phyloP scores from a whole-genome alignment of 2,113 vertebrate species.

The Irena cyanogastra region DNA sequence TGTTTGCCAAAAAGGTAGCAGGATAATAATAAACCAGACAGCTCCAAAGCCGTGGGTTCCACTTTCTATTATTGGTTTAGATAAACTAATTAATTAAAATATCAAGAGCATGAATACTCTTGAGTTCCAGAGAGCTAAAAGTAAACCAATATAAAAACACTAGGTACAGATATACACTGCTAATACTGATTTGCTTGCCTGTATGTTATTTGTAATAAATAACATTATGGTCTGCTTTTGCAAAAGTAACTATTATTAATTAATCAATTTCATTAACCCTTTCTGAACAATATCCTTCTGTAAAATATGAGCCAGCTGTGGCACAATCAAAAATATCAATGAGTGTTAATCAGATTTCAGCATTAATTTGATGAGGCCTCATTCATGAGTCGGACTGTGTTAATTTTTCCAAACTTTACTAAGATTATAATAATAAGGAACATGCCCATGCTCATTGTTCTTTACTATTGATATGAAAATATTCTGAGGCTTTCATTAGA shows the following conservation, averaged over 20 bases:
- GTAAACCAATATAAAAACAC: not conserved
- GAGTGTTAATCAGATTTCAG: not conserved
- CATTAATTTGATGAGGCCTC: not conserved
- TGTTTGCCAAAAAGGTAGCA: not conserved
- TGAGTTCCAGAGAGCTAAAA: not conserved
- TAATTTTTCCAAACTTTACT: not conserved
- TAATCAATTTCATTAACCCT: not conserved
- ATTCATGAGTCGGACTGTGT: not conserved
- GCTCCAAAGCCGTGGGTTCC: not conserved
- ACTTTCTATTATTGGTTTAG: not conserved
- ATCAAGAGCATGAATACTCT: not conserved
- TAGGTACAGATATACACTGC: not conserved
- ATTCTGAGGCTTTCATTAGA: not conserved
- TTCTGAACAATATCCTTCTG: not conserved
- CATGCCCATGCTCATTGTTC: not conserved
- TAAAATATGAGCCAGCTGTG: not conserved
- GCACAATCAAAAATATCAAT: not conserved
- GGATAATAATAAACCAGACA: not conserved
- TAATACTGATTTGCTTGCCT: not conserved
- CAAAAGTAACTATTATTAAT: not conserved
- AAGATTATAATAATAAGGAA: not conserved
- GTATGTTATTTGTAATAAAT: not conserved
- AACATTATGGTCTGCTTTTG: not conserved
- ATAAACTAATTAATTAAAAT: not conserved
- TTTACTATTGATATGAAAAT: not conserved